Base-by-base conservation (phyloP, 2,888 invertebrate species). In the Oconnorella tubifera region DNA sequence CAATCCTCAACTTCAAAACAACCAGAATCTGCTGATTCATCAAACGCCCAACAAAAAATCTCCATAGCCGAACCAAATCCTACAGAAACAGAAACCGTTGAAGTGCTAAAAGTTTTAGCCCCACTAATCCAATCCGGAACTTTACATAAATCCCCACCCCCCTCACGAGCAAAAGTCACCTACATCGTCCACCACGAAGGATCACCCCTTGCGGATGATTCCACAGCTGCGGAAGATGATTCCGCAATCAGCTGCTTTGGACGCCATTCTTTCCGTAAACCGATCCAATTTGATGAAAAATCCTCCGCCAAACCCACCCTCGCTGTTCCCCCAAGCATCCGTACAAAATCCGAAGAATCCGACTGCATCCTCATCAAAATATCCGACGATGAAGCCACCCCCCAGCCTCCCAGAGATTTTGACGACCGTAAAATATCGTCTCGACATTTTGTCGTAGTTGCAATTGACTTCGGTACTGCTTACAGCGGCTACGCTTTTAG, bases 381-480 rank as follows among this genome's bases (percentile, higher is more conserved):
- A 10, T n/a, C 1, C 50, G 29, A 23, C n/a, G n/a, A 60, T 33
- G 56, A 28, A 10, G 56, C 19, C 2, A 31, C 57, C 25, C 33
- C 60, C 29, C 19, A 29, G 28, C 28, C 53, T 3, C 33, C 60
- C 1, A 28, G n/a, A n/a, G 28, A 14, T 25, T 32, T 50, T 33
- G 62, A 57, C 53, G 50, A 58, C 48, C 29, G 51, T 19, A 58
- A 59, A 19, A 56, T 61, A 19, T 71, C 72, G 3, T 33, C 63
- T 19, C 71, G 72, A 3, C 82, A 82, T 70, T 80, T 82, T 59
- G 84, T 85, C 1, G 84, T 86, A 1, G 85, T 86, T 0, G 85
- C 86, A 2, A 84, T 86, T 33, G 86, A 86, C 75, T 84, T 86
- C 65, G 86, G 86, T 1, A 86, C 86, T 2, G 85, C 86, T 0